Percentiles rank a stretch among this genome's conserved stretches.
Evolutionary conservation across 2,888 invertebrate species (phyloP).

Genomic region (Antitype chi): DNA sequence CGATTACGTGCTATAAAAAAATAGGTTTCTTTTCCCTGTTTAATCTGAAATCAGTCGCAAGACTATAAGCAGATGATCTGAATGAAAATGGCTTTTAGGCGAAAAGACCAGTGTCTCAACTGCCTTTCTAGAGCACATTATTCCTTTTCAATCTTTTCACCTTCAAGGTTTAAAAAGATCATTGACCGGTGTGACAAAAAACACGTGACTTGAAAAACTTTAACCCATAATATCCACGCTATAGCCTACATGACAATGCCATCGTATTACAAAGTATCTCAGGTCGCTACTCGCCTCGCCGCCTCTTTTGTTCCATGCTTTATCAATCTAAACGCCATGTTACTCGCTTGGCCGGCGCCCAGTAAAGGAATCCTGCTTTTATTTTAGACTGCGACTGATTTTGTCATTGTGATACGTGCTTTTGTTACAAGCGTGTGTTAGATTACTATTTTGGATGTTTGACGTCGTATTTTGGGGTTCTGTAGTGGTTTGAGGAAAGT

Average conservation of each 20-base stretch:
- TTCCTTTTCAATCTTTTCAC: too few relatives aligned
- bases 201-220: neutral
- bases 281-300: constrained; percentile 51
- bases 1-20: too few relatives aligned
- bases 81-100: too few relatives aligned
- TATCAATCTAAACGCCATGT: constrained; percentile 74
- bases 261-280: constrained; percentile 32
- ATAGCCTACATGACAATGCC: constrained; percentile 1
- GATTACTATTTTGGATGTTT: constrained; percentile 4
- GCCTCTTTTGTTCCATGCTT: constrained; percentile 69
- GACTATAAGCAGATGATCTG: too few relatives aligned
- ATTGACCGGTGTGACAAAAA: too few relatives aligned
- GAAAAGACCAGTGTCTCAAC: too few relatives aligned
- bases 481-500: neutral
- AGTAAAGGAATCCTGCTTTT: constrained; percentile 66
- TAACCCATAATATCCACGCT: neutral
- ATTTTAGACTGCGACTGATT: constrained; percentile 56
- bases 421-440: constrained; percentile 16
- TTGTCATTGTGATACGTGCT: constrained; percentile 27
- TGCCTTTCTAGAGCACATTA: too few relatives aligned
- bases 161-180: too few relatives aligned
- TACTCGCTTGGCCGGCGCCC: constrained; percentile 70
- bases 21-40: too few relatives aligned
- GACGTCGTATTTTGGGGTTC: neutral
- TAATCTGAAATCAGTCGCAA: too few relatives aligned